These are phyloP conservation scores for Pemphredon lugubris DNA, from an alignment of 2,888 invertebrate species.

Conservation along the genomic window DNA sequence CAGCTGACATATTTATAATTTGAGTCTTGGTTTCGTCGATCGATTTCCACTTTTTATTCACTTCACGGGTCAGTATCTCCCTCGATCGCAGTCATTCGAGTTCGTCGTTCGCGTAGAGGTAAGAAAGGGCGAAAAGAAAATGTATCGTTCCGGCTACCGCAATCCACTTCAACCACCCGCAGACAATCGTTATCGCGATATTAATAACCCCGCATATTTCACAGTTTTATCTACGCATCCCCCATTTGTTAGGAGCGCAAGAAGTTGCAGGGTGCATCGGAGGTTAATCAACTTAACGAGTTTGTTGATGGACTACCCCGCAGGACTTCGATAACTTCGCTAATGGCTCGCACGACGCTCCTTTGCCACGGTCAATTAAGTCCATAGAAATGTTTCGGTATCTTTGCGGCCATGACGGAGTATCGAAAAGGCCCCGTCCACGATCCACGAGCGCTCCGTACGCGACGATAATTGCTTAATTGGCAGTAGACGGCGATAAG, in stretches of 20 bases:
- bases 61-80: no score
- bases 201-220: slow-evolving; percentile 55
- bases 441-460: slow-evolving; percentile 8
- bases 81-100: no score
- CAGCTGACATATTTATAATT: no score
- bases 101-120: no score
- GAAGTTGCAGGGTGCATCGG: slow-evolving; percentile 53
- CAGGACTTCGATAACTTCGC: slow-evolving; percentile 56
- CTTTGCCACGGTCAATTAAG: slow-evolving; percentile 53
- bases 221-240: slow-evolving; percentile 54
- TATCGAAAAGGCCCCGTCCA: slow-evolving; percentile 21
- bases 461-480: slow-evolving; percentile 46
- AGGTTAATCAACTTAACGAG: slow-evolving; percentile 59
- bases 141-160: background rate
- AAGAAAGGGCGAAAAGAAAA: background rate
- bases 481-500: slow-evolving; percentile 40
- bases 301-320: slow-evolving; percentile 50
- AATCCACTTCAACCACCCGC: slow-evolving; percentile 28
- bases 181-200: slow-evolving; percentile 44
- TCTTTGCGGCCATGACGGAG: slow-evolving; percentile 30
- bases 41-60: no score
- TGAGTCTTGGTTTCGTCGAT: no score
- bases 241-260: slow-evolving; percentile 50
- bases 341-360: slow-evolving; percentile 51
- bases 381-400: slow-evolving; percentile 54